Conservation (phyloP, 2,113 vertebrate genomes). For the Murina feae region DNA sequence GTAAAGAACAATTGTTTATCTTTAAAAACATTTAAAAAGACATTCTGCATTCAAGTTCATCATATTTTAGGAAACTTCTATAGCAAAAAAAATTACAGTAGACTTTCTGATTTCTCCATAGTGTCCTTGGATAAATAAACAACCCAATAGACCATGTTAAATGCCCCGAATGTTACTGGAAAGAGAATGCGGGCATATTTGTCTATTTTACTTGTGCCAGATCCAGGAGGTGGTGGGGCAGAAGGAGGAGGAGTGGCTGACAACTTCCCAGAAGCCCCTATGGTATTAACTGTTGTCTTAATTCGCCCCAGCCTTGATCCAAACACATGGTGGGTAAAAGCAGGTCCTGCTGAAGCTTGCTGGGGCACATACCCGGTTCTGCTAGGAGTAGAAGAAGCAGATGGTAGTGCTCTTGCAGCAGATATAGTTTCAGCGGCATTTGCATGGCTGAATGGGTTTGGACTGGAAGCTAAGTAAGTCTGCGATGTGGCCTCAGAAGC, state of each 20-base stretch:
- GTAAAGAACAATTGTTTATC: conserved; percentile 76
- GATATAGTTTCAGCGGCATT: conserved; percentile 85
- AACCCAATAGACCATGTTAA: conserved; percentile 99
- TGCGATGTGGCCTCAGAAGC: conserved; percentile 79
- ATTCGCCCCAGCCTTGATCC: conserved; percentile 91
- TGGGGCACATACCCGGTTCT: conserved; percentile 81
- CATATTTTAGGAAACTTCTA: conserved; percentile 79
- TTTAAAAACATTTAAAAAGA: conserved; percentile 84
- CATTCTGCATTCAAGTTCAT: conserved; percentile 79
- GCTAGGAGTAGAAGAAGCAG: conserved; percentile 85
- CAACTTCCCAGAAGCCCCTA: conserved; percentile 83
- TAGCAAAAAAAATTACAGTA: conserved; percentile 83
- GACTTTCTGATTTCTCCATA: conserved; percentile 90
- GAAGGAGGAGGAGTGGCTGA: conserved; percentile 75
- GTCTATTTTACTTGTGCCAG: conserved; percentile 98
- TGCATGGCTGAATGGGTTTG: conserved; percentile 89
- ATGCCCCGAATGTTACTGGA: conserved; percentile 96
- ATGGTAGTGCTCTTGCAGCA: conserved; percentile 83
- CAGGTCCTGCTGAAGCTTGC: conserved; percentile 77
- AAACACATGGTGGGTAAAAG: conserved; percentile 87
- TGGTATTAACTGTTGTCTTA: conserved; percentile 85
- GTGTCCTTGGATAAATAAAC: conserved; percentile 99
- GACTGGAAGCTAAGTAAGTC: conserved; percentile 87
- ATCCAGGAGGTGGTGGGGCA: conserved; percentile 81
- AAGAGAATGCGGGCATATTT: conserved; percentile 99